A percentile compares a stretch with the other conserved stretches of the same genome.
Conservation (phyloP, 2,113 vertebrate genomes). For the Enhydra lutris region DNA sequence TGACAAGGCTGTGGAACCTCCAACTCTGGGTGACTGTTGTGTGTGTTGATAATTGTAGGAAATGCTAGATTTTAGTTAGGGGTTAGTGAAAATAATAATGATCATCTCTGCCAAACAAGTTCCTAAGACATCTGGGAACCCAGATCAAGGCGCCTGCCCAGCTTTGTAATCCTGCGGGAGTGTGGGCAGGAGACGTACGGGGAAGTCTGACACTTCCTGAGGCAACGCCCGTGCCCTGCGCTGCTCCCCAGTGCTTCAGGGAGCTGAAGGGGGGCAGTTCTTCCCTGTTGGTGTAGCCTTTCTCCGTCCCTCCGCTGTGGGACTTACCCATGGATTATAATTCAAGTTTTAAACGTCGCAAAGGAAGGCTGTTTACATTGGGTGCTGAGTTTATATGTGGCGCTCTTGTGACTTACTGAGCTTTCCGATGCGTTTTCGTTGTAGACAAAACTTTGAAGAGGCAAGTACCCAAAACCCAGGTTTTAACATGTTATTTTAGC, state of each 20-base stretch:
- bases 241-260: not conserved
- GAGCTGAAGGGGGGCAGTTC: rapidly evolving
- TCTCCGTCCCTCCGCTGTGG: not conserved
- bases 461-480: not conserved
- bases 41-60: not conserved
- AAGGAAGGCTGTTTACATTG: not conserved
- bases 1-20: too few species aligned
- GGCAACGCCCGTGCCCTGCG: rapidly evolving
- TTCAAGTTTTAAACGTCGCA: not conserved
- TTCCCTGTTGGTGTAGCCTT: too few species aligned
- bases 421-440: not conserved
- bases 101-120: not conserved
- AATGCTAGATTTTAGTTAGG: not conserved
- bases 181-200: rapidly evolving
- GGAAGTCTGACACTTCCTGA: not conserved
- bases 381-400: not conserved
- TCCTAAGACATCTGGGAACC: not conserved
- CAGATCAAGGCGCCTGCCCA: not conserved
- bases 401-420: not conserved
- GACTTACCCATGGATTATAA: too few species aligned
- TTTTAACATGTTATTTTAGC: not conserved
- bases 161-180: not conserved
- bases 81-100: not conserved
- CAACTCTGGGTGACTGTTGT: rapidly evolving
- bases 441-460: not conserved